Evolutionary conservation across 1,140 invertebrate species (phyloP).

Genomic region (Drosophila grimshawi): DNA sequence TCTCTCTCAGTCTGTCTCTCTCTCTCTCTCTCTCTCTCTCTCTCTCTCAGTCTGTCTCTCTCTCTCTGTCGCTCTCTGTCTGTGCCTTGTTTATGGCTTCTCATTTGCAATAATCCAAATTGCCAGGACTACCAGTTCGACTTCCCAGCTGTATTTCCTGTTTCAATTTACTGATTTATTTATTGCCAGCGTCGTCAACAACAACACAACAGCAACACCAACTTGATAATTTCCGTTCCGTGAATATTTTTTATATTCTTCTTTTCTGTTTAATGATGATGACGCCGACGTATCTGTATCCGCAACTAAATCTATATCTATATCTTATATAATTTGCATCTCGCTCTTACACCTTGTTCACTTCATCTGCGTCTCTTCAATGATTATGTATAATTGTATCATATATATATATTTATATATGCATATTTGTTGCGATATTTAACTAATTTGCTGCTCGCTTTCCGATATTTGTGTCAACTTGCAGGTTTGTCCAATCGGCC

Average conservation of each 20-base stretch:
- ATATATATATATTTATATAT: not conserved
- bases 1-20: not conserved
- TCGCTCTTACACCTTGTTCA: not conserved
- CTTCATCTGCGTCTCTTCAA: not conserved
- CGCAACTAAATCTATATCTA: constrained; percentile 1
- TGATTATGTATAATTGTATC: no score
- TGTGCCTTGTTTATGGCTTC: constrained; percentile 46
- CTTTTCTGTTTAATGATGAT: constrained; percentile 1
- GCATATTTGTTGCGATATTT: not conserved
- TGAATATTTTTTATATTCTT: not conserved
- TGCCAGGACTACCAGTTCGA: constrained; percentile 49
- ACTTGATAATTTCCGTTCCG: constrained; percentile 46
- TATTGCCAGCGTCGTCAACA: constrained; percentile 52
- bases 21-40: not conserved
- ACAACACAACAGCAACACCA: constrained; percentile 25
- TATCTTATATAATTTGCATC: not conserved
- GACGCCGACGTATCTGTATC: not conserved
- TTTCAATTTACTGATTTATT: constrained; percentile 69
- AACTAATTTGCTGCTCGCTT: constrained; percentile 11
- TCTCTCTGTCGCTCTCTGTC: constrained; percentile 7
- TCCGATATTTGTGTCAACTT: not conserved
- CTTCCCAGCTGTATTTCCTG: constrained; percentile 72
- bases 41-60: not conserved
- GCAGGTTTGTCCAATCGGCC: constrained; percentile 83
- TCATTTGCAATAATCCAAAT: constrained; percentile 77